Conservation (phyloP, 92 coral and sea anemone genomes). For the Actinostola sp. region DNA sequence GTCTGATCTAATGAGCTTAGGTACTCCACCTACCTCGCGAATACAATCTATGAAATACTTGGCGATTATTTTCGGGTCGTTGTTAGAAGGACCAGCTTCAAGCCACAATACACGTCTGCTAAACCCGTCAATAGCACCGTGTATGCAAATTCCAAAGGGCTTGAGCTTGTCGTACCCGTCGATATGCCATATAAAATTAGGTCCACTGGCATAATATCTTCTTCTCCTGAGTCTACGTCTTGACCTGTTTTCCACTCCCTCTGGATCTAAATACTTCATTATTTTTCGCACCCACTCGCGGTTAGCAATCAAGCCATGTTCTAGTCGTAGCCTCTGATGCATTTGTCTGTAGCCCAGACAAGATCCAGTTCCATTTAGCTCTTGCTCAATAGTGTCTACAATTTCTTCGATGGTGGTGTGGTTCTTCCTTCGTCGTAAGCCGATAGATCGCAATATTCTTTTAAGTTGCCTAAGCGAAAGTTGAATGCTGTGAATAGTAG, state of each 20-base stretch:
- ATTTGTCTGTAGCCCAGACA: slow-evolving; percentile 47
- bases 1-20: too few species aligned
- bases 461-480: slow-evolving; percentile 41
- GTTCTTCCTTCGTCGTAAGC: slow-evolving; percentile 35
- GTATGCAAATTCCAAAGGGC: slow-evolving; percentile 12
- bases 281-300: too few species aligned
- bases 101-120: slow-evolving; percentile 10
- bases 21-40: too few species aligned
- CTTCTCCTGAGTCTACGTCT: background rate
- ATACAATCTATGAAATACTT: too few species aligned
- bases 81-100: too few species aligned
- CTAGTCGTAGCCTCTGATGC: slow-evolving; percentile 36
- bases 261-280: too few species aligned
- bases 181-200: slow-evolving; percentile 7
- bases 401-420: slow-evolving; percentile 32
- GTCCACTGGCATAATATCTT: slow-evolving; percentile 5
- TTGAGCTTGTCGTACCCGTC: slow-evolving; percentile 17
- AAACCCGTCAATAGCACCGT: slow-evolving; percentile 14
- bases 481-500: slow-evolving; percentile 31
- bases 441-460: slow-evolving; percentile 19
- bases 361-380: slow-evolving; percentile 22
- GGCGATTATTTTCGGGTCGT: too few species aligned
- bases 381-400: slow-evolving; percentile 18
- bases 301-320: slow-evolving; percentile 14
- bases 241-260: slow-evolving; percentile 22